Evolutionary conservation across 2,797 vertebrate genomes (phyloP).

Genomic region (Pseudocheirus occidentalis): DNA sequence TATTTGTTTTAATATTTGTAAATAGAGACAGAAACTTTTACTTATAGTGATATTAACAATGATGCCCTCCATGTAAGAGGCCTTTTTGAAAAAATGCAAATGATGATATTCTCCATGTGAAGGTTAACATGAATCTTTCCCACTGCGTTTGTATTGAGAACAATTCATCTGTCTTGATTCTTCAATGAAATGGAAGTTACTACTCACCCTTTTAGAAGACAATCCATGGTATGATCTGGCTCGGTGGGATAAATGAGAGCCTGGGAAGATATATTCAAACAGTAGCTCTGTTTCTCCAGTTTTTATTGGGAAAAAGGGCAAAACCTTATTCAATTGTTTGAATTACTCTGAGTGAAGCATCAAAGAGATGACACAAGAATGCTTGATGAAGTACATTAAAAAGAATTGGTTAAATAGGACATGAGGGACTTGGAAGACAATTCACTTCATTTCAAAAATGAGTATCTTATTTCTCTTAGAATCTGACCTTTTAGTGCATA

Average conservation of each 20-base stretch:
- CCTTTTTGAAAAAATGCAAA: background rate
- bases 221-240: background rate
- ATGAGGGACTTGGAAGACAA: background rate
- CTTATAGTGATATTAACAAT: background rate
- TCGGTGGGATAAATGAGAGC: background rate
- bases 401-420: background rate
- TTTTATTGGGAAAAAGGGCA: background rate
- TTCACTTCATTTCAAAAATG: constrained; percentile 3
- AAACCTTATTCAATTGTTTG: background rate
- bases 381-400: background rate
- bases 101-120: background rate
- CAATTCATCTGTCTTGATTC: background rate
- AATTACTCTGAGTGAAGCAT: background rate
- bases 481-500: background rate
- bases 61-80: background rate
- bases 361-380: background rate
- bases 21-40: background rate
- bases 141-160: background rate
- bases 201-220: background rate
- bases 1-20: background rate
- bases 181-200: background rate
- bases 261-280: background rate
- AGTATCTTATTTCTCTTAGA: background rate
- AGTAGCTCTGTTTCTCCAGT: background rate
- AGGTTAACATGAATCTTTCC: background rate